phyloP scores from a whole-genome alignment of 35 echinoderm and acorn worm genomes.

The Acanthaster planci region DNA sequence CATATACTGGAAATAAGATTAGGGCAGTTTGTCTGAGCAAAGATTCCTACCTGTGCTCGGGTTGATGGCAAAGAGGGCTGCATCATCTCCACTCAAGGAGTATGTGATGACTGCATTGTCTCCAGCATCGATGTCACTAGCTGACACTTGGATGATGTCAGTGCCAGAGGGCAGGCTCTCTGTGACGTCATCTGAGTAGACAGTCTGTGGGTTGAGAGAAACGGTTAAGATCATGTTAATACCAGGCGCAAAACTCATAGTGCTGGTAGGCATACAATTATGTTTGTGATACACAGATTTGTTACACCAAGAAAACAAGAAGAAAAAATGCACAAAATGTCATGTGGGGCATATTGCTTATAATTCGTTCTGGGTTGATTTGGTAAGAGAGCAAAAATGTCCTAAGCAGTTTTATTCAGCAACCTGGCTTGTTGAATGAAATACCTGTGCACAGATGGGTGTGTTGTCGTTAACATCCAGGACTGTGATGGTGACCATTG shows the following conservation, averaged over 20 bases:
- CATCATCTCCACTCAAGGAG: slow-evolving; percentile 68
- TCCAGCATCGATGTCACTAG: slow-evolving; percentile 66
- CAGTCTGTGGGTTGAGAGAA: slow-evolving; percentile 46
- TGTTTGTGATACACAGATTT: too few species aligned
- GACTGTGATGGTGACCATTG: slow-evolving; percentile 68
- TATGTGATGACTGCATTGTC: slow-evolving; percentile 74
- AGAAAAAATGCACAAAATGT: too few species aligned
- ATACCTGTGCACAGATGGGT: slow-evolving; percentile 89
- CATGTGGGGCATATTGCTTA: too few species aligned
- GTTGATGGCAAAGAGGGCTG: slow-evolving; percentile 73
- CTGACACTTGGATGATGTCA: slow-evolving; percentile 74
- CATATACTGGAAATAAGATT: too few species aligned
- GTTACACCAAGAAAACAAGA: too few species aligned
- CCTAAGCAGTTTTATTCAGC: not conserved
- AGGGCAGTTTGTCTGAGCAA: not conserved
- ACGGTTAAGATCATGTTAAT: not conserved
- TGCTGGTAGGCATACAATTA: too few species aligned
- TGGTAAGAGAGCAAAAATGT: not conserved
- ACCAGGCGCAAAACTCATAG: too few species aligned
- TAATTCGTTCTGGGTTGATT: not conserved
- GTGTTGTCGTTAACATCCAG: slow-evolving; percentile 89
- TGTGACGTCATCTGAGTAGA: slow-evolving; percentile 73
- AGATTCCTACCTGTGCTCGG: slow-evolving; percentile 51
- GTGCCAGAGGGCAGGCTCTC: slow-evolving; percentile 69
- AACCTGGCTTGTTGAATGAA: too few species aligned